Percentiles rank a stretch among this genome's conserved stretches.
Evolutionary conservation across 2,888 invertebrate genomes (phyloP).

Genomic region (Lampropteryx suffumata): DNA sequence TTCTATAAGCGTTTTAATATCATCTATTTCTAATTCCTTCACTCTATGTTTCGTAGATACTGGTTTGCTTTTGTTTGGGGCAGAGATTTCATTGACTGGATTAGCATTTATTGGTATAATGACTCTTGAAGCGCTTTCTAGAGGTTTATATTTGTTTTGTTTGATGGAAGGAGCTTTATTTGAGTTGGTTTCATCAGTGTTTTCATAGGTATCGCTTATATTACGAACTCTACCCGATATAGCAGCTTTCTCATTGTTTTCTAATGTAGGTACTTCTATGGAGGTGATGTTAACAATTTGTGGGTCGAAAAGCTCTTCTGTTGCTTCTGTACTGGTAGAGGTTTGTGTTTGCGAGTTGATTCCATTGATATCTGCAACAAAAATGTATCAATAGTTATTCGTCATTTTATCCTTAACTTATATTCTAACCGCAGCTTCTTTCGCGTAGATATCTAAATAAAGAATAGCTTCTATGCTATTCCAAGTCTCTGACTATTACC

Average conservation of each 20-base stretch:
- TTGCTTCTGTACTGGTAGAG: conserved; percentile 22
- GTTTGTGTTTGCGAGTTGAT: conserved; percentile 47
- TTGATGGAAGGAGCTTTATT: conserved; percentile 38
- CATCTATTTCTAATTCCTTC: conserved; percentile 43
- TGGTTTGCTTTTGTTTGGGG: conserved; percentile 43
- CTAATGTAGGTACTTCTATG: neutral
- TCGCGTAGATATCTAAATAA: too few species aligned
- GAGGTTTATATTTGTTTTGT: conserved; percentile 43
- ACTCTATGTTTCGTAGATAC: conserved; percentile 40
- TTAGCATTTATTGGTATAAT: conserved; percentile 51
- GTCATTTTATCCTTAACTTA: neutral
- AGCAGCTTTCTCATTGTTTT: neutral
- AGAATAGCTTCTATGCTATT: too few species aligned
- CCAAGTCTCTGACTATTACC: too few species aligned
- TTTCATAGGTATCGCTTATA: conserved; percentile 30
- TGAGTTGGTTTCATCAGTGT: conserved; percentile 21
- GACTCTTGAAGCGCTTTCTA: conserved; percentile 70
- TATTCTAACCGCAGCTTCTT: too few species aligned
- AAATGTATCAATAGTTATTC: neutral
- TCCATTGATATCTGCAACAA: conserved; percentile 52
- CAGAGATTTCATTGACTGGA: conserved; percentile 50
- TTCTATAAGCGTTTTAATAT: conserved; percentile 36
- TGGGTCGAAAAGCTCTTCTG: conserved; percentile 32
- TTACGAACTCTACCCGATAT: conserved; percentile 11
- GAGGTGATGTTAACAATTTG: conserved; percentile 36